A percentile compares a stretch with the other conserved stretches of the same genome.
Evolutionary conservation across 2,888 invertebrate species (phyloP).

Genomic region (Dicycla oo): DNA sequence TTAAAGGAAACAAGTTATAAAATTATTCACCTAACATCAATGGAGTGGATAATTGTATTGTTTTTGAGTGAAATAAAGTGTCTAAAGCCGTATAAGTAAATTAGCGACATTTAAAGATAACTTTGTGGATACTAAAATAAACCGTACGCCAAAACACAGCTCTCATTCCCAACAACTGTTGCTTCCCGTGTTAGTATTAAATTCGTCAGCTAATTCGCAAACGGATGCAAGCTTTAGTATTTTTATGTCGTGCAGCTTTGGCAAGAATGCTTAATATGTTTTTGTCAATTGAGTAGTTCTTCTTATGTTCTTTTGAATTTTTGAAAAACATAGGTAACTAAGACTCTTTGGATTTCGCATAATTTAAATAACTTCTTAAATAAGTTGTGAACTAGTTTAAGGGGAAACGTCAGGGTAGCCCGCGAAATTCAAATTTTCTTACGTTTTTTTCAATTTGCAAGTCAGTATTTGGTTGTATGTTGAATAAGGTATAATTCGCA

Average conservation of each 20-base stretch:
- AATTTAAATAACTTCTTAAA: not conserved
- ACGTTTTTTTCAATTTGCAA: no score
- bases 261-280: constrained; percentile 13
- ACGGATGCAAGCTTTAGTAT: not conserved
- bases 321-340: not conserved
- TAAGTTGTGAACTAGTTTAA: not conserved
- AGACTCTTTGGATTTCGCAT: not conserved
- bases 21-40: no score
- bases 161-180: constrained; percentile 30
- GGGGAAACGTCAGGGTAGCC: no score
- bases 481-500: no score
- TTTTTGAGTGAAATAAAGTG: no score
- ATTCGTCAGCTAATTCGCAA: constrained; percentile 19
- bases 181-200: constrained; percentile 33
- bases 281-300: not conserved
- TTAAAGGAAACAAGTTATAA: no score
- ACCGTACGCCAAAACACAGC: not conserved
- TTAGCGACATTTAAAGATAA: no score
- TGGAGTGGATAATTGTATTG: no score
- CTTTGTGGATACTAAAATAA: not conserved
- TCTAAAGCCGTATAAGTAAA: no score
- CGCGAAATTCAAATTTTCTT: no score
- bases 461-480: no score
- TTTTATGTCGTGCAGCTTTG: constrained; percentile 7
- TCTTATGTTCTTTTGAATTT: not conserved